Base-by-base conservation (phyloP, 2,888 invertebrate species). In the Hyppa rectilinea region DNA sequence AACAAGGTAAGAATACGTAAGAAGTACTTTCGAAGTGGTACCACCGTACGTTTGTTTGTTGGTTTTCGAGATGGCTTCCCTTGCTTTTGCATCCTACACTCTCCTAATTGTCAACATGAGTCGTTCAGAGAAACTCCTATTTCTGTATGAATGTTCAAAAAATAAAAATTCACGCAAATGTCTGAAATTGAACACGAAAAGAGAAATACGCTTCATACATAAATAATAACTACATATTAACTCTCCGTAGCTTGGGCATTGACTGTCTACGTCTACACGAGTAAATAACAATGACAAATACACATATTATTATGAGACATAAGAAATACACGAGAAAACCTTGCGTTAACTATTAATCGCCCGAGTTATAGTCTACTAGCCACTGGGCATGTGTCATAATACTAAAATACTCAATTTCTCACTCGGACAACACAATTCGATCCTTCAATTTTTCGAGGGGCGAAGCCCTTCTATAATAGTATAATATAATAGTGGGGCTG, bases 171-270 rank as follows among this genome's bases (percentile, higher is more conserved):
- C n/a, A n/a, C n/a, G 9, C 31, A n/a, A 59, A 2, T n/a, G 31
- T 59, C 17, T 59, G 2, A 14, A 31, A 59, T 47, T 59, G n/a
- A 59, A n/a, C 10, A 23, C 17, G 10, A 23, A 17, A n/a, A 31
- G n/a, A 5, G 9, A 45, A 31, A n/a, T 59, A 45, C n/a, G 9
- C 2, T 23, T 71, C 59, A 75, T 78, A 80, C 78, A 61, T 65
- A 80, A 53, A 69, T 74, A 52, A 80, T 50, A 29, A 58, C 63
- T 70, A 78, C 62, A 76, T 81, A 76, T 80, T 80, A 84, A 76
- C 76, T 79, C 68, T 79, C 83, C 2, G 89, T 85, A 0, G 84
- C 87, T 78, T 91, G 88, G 55, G 78, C 72, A 61, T 73, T 85
- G 26, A 81, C 60, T 2, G 90, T n/a, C n/a, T n/a, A n/a, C n/a